Conservation (phyloP, 2,797 vertebrate species). For the Poecilia wingei region DNA sequence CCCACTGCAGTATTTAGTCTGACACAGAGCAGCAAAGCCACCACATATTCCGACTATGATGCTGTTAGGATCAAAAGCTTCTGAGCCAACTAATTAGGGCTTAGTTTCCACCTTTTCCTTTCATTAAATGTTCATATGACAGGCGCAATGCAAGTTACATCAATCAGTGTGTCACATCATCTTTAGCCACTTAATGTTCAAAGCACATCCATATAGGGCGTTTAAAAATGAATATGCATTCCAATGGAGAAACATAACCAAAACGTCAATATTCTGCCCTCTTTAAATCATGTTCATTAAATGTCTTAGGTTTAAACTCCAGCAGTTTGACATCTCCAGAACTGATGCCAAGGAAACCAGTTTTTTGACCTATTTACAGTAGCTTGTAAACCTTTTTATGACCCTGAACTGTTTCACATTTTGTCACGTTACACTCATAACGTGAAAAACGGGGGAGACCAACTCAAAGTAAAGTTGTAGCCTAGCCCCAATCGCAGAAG, state of each 20-base stretch:
- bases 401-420: neutral
- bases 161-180: neutral
- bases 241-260: neutral
- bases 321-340: neutral
- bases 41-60: neutral
- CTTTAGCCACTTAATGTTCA: slow-evolving; percentile 3
- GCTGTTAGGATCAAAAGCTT: slow-evolving; percentile 5
- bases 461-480: neutral
- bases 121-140: slow-evolving; percentile 7
- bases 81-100: slow-evolving; percentile 2
- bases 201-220: neutral
- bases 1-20: neutral
- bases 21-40: slow-evolving; percentile 3
- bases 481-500: no score
- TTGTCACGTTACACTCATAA: neutral
- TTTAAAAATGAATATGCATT: slow-evolving; percentile 7
- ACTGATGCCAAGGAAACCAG: neutral
- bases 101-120: neutral
- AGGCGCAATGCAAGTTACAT: slow-evolving; percentile 2
- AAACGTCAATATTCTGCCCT: neutral
- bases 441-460: neutral
- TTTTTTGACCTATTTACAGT: neutral
- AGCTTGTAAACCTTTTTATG: neutral
- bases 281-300: neutral
- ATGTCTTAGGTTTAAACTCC: neutral